Evolutionary conservation across 1,140 invertebrate species (phyloP).

Genomic region (Rhyacophila brunnea): DNA sequence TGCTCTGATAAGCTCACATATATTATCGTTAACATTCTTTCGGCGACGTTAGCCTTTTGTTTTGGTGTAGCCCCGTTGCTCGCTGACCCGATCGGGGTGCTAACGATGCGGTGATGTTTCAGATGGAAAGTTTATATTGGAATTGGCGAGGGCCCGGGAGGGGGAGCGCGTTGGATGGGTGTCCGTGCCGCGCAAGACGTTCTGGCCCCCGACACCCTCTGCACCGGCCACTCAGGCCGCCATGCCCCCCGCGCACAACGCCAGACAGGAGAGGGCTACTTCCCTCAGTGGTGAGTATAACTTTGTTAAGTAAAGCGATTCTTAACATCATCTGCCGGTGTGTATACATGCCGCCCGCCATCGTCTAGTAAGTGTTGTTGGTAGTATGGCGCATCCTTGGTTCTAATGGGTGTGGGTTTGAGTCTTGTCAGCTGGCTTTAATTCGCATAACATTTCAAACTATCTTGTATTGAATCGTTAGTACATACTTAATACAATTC

Average conservation of each 20-base stretch:
- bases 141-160: constrained; percentile 77
- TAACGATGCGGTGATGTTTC: constrained; percentile 27
- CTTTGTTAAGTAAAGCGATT: too few relatives aligned
- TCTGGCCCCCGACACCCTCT: constrained; percentile 72
- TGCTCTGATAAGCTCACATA: constrained; percentile 53
- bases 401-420: too few relatives aligned
- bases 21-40: neutral
- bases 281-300: constrained; percentile 52
- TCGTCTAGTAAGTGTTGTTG: too few relatives aligned
- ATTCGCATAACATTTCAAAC: too few relatives aligned
- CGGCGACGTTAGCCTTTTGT: neutral
- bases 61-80: too few relatives aligned
- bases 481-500: too few relatives aligned
- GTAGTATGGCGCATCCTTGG: too few relatives aligned
- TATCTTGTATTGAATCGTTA: too few relatives aligned
- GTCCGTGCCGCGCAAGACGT: constrained; percentile 81
- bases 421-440: too few relatives aligned
- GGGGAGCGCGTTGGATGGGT: constrained; percentile 82
- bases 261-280: constrained; percentile 37
- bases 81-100: too few relatives aligned
- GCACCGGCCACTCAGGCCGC: constrained; percentile 52
- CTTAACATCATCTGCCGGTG: too few relatives aligned
- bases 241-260: constrained; percentile 37
- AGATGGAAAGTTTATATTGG: constrained; percentile 88
- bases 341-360: too few relatives aligned